Evolutionary conservation across 2,888 invertebrate genomes (phyloP).

Genomic region (Nephrotoma guestfalica): DNA sequence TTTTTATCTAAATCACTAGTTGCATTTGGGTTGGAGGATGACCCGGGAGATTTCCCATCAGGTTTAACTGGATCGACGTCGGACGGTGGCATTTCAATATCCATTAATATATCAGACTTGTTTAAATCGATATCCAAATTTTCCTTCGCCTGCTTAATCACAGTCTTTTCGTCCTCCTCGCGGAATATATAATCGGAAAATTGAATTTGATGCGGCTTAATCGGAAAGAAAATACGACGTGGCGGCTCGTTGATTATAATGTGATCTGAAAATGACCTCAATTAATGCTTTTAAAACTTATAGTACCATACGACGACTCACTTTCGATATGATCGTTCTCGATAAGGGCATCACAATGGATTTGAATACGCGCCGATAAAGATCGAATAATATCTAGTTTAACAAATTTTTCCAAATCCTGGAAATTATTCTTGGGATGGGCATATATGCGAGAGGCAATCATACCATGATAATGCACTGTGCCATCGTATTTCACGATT

Average conservation of each 20-base stretch:
- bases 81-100: conserved; percentile 62
- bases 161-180: conserved; percentile 66
- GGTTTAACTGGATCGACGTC: conserved; percentile 17
- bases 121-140: conserved; percentile 61
- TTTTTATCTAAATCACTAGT: not conserved
- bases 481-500: conserved; percentile 10
- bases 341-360: conserved; percentile 85
- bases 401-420: conserved; percentile 55
- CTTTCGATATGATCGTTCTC: conserved; percentile 15
- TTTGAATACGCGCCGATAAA: conserved; percentile 68
- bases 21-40: not conserved
- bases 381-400: conserved; percentile 77
- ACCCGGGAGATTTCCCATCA: not conserved
- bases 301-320: not conserved
- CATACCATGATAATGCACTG: conserved; percentile 24
- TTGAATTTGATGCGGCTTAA: conserved; percentile 45
- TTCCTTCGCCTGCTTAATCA: conserved; percentile 66
- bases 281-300: not conserved
- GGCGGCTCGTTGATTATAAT: conserved; percentile 82
- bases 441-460: conserved; percentile 51
- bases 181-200: conserved; percentile 86
- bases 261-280: conserved; percentile 10
- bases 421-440: conserved; percentile 57
- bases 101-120: conserved; percentile 52
- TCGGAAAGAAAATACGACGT: conserved; percentile 63